Base-by-base conservation (phyloP, 2,113 vertebrate species). In the Poicephalus gulielmi region DNA sequence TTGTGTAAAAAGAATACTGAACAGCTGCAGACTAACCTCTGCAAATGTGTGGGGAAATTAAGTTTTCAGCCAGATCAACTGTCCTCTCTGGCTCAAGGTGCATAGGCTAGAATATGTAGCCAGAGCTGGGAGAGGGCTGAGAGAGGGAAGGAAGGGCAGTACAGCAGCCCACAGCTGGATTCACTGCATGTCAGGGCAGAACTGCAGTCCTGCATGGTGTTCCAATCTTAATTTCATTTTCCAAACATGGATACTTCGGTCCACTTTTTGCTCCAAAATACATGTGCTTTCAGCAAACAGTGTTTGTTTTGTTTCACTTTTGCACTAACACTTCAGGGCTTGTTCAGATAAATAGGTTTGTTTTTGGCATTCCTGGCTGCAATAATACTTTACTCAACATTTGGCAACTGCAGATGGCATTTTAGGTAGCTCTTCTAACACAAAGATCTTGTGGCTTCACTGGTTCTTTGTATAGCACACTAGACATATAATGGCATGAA, bases 401-500 rank as follows among this genome's bases (percentile, higher is more conserved):
- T 84, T 95, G 90, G 64, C 75, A 92, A 31, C 35, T 68, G 76
- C 68, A 93, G 64, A 88, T 86, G 83, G 39, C 37, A 68, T 96
- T 96, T 92, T 90, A 92, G 68, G 55, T 94, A 93, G 79, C 90
- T 86, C 57, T 88, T 81, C 64, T 83, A 90, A 68, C 41, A 88
- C 18, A 81, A 94, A 60, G 47, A 74, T 86, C 78, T 71, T 91
- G 60, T 86, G 55, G 60, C 62, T 88, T 94, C 69, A 19, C 80
- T 78, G 76, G 16, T 96, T 82, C 83, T 95, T 95, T 95, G 55
- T 95, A 60, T 43, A 96, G 85, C 52, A 93, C 73, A 71, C 90
- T 90, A 96, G 83, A 92, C 30, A 41, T 71, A 81, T 86, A 96
- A 93, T 94, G 94, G 55, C 76, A 84, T 62, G 24, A 93, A 93